Percentiles rank a stretch among this genome's conserved stretches.
phyloP scores from a whole-genome alignment of 2,113 vertebrate species.

The Oxygymnocypris stewartii region DNA sequence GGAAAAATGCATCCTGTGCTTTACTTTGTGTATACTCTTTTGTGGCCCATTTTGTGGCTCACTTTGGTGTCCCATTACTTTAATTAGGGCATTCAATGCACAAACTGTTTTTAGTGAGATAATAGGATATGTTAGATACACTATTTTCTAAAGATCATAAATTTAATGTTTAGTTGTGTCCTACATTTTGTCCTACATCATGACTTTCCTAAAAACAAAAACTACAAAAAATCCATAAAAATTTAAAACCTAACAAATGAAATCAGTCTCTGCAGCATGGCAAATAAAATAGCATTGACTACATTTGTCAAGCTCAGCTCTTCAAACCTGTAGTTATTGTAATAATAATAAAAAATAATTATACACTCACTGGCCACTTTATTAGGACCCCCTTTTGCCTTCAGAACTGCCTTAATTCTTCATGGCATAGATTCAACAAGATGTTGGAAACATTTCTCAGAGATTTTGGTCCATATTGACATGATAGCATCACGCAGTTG shows the following conservation, averaged over 20 bases:
- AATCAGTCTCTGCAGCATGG: not conserved
- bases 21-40: not conserved
- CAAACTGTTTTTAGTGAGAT: not conserved
- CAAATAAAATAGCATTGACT: not conserved
- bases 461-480: no score
- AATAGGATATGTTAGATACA: not conserved
- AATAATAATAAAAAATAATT: not conserved
- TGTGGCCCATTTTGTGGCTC: not conserved
- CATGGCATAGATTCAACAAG: no score
- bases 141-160: not conserved
- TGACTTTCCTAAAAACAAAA: slow-evolving; percentile 24
- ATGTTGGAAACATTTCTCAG: no score
- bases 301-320: not conserved
- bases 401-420: no score
- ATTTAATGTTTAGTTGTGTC: not conserved
- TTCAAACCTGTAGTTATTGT: not conserved
- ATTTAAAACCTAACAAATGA: no score
- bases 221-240: not conserved
- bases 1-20: slow-evolving; percentile 47
- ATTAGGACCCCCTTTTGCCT: no score
- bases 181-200: not conserved
- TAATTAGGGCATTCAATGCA: not conserved
- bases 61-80: slow-evolving; percentile 8
- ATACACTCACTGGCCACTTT: no score
- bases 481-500: no score